phyloP scores from a whole-genome alignment of 2,888 invertebrate genomes.

The Callyntrura guangdongensis region DNA sequence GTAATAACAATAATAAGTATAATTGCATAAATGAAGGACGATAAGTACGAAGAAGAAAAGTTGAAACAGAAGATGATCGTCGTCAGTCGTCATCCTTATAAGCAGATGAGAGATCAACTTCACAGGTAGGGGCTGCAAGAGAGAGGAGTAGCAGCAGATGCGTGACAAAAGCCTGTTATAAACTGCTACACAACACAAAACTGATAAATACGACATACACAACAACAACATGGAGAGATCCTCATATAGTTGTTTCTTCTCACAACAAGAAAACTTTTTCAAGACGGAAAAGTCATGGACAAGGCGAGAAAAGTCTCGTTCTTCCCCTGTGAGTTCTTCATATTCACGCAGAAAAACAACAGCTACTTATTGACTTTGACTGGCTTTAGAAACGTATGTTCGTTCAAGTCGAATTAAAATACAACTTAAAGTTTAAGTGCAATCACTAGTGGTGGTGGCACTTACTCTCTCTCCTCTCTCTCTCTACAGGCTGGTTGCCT shows the following conservation, averaged over 20 bases:
- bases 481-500: conserved; percentile 1
- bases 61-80: conserved; percentile 41
- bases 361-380: conserved; percentile 45
- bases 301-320: conserved; percentile 66
- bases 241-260: conserved; percentile 42
- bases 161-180: conserved; percentile 75
- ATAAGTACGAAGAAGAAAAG: conserved; percentile 53
- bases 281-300: conserved; percentile 50
- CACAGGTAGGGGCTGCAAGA: conserved; percentile 31
- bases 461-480: not conserved
- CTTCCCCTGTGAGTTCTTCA: not conserved
- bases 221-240: conserved; percentile 3
- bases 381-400: not conserved
- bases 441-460: not conserved
- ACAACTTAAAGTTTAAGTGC: not conserved
- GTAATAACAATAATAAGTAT: conserved; percentile 64
- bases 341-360: conserved; percentile 11
- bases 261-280: conserved; percentile 24
- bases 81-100: conserved; percentile 1
- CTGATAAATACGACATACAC: conserved; percentile 9
- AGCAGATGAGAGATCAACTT: conserved; percentile 60
- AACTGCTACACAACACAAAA: conserved; percentile 29
- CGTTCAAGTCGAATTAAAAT: not conserved
- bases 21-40: conserved; percentile 73
- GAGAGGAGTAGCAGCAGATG: conserved; percentile 59